These are phyloP conservation scores for Aurelia sp. DNA, from an alignment of 30 jellyfish, hydroid and myxozoan genomes.

Conservation along the genomic window DNA sequence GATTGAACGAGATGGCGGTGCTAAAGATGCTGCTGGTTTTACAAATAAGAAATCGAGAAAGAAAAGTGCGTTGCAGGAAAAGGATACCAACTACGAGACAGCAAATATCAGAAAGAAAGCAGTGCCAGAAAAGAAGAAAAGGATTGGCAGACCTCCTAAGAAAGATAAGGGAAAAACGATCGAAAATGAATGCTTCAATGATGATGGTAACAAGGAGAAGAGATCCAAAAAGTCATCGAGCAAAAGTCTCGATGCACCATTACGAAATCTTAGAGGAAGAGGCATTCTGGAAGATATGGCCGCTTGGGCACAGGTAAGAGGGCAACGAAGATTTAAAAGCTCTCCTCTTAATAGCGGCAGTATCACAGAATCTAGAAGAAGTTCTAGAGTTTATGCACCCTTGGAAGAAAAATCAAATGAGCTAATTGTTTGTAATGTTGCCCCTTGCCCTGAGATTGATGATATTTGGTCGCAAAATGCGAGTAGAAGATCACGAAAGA, in stretches of 20 bases:
- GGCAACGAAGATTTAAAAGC: neutral
- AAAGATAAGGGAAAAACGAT: neutral
- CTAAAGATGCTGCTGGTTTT: too few species aligned
- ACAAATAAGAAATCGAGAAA: too few species aligned
- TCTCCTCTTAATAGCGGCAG: neutral
- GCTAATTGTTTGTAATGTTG: conserved; percentile 1
- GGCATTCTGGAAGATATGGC: neutral
- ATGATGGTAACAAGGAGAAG: conserved; percentile 1
- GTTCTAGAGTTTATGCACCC: neutral
- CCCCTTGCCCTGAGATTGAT: conserved; percentile 11
- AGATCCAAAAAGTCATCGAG: neutral
- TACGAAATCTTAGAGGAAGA: neutral
- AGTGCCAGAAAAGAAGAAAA: too few species aligned
- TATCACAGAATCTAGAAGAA: neutral
- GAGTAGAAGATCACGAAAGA: neutral
- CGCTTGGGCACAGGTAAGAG: neutral
- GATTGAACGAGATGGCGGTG: too few species aligned
- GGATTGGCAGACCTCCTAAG: too few species aligned
- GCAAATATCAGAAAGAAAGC: too few species aligned
- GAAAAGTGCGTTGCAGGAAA: too few species aligned
- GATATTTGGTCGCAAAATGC: neutral
- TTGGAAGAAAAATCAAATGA: neutral
- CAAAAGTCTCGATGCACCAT: neutral
- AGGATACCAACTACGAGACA: too few species aligned
- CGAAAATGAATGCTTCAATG: neutral